Conservation (phyloP, 2,797 vertebrate species). For the Natrix natrix region DNA sequence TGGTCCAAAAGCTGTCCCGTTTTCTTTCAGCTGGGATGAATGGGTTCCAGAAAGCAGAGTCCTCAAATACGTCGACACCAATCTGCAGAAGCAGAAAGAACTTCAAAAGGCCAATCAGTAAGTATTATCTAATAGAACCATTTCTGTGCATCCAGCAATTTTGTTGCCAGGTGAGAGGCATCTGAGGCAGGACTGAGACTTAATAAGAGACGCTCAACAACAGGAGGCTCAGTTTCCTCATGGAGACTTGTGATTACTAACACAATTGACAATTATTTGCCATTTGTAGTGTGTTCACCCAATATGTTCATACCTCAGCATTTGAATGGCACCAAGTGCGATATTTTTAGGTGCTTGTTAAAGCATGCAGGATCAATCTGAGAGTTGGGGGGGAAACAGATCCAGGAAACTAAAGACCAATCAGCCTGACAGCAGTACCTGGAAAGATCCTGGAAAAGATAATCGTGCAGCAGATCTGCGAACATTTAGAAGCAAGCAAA, state of each 20-base stretch:
- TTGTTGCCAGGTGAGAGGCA: not conserved
- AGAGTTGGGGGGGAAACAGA: not conserved
- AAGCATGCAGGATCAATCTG: not conserved
- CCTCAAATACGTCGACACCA: conserved; percentile 99
- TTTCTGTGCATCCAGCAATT: not conserved
- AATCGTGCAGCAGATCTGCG: not conserved
- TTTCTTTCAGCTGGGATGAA: conserved; percentile 93
- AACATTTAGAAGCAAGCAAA: not conserved
- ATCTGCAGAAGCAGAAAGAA: conserved; percentile 99
- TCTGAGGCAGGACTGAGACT: not conserved
- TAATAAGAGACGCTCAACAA: not conserved
- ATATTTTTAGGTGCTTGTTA: not conserved
- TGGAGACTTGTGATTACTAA: not conserved
- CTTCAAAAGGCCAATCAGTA: conserved; percentile 99
- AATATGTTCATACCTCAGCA: not conserved
- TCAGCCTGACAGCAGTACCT: not conserved
- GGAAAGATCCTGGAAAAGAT: not conserved
- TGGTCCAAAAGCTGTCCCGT: not conserved
- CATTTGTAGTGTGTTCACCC: not conserved
- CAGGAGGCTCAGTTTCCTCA: not conserved
- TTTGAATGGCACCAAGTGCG: not conserved
- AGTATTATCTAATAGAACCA: conserved; percentile 62
- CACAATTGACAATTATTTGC: not conserved
- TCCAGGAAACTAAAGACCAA: not conserved
- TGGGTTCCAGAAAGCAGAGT: conserved; percentile 99